Percentiles rank a stretch among this genome's conserved stretches.
Conservation (phyloP, 2,113 vertebrate species). For the Misgurnus mizolepis region DNA sequence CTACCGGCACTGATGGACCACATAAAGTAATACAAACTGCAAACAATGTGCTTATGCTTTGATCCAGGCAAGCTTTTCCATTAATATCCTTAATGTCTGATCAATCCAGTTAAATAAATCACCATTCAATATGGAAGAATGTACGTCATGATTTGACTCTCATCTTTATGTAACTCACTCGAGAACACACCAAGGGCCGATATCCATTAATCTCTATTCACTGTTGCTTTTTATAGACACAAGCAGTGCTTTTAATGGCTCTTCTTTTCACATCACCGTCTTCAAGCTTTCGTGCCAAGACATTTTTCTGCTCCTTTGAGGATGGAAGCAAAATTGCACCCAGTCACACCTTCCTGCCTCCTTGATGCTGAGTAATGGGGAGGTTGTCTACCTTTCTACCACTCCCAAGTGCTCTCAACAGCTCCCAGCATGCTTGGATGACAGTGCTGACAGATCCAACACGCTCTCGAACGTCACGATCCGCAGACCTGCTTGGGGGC, state of each 20-base stretch:
- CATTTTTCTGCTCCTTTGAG: slow-evolving; percentile 47
- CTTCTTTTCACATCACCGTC: slow-evolving; percentile 48
- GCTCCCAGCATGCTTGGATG: slow-evolving; percentile 63
- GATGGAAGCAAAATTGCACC: slow-evolving; percentile 51
- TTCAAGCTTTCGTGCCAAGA: slow-evolving; percentile 61
- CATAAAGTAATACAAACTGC: neutral
- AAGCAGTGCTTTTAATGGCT: slow-evolving; percentile 22
- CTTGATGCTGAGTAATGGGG: slow-evolving; percentile 65
- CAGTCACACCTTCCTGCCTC: slow-evolving; percentile 65
- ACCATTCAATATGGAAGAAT: neutral
- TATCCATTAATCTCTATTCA: slow-evolving; percentile 28
- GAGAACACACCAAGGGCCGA: slow-evolving; percentile 9
- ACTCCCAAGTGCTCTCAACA: slow-evolving; percentile 38
- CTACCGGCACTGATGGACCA: neutral
- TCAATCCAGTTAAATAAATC: neutral
- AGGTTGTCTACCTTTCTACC: slow-evolving; percentile 33
- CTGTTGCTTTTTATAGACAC: slow-evolving; percentile 12
- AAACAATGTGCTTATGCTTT: neutral
- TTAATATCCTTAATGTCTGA: neutral
- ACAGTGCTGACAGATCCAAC: slow-evolving; percentile 61
- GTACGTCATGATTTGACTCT: neutral
- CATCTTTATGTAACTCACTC: neutral
- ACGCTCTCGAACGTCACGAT: slow-evolving; percentile 39
- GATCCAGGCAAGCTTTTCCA: neutral
- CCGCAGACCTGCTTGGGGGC: slow-evolving; percentile 49